Conservation (phyloP, 1,140 invertebrate genomes). For the Scaptomyza graminum region DNA sequence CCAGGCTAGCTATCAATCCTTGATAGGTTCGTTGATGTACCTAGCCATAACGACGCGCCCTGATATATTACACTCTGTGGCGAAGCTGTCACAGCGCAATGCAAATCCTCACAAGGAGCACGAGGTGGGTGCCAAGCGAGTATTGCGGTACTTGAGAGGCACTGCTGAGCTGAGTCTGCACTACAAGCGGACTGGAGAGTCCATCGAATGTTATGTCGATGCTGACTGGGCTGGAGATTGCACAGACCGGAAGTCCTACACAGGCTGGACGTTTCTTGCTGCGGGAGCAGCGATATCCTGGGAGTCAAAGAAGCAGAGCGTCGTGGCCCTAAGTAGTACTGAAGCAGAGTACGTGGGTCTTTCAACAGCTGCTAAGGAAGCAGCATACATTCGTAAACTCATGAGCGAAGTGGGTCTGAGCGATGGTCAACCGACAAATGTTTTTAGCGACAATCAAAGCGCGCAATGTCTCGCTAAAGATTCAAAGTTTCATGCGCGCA, state of each 20-base stretch:
- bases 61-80: slow-evolving; percentile 26
- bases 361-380: slow-evolving; percentile 79
- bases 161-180: not conserved
- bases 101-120: slow-evolving; percentile 16
- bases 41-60: slow-evolving; percentile 15
- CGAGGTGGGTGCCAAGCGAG: slow-evolving; percentile 2
- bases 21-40: slow-evolving; percentile 16
- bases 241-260: slow-evolving; percentile 12
- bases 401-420: slow-evolving; percentile 54
- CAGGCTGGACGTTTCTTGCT: slow-evolving; percentile 7
- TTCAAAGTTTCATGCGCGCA: slow-evolving; percentile 10
- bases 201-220: not conserved
- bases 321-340: slow-evolving; percentile 73
- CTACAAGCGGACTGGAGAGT: not conserved
- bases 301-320: slow-evolving; percentile 19
- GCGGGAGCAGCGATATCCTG: slow-evolving; percentile 9
- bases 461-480: slow-evolving; percentile 18
- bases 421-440: not conserved
- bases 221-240: not conserved
- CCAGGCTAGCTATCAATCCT: slow-evolving; percentile 10
- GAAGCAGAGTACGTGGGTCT: slow-evolving; percentile 66
- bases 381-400: slow-evolving; percentile 68
- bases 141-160: slow-evolving; percentile 10
- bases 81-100: slow-evolving; percentile 24
- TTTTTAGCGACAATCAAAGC: slow-evolving; percentile 40